phyloP scores from a whole-genome alignment of 2,888 invertebrate genomes.

The Orthosia gothica region DNA sequence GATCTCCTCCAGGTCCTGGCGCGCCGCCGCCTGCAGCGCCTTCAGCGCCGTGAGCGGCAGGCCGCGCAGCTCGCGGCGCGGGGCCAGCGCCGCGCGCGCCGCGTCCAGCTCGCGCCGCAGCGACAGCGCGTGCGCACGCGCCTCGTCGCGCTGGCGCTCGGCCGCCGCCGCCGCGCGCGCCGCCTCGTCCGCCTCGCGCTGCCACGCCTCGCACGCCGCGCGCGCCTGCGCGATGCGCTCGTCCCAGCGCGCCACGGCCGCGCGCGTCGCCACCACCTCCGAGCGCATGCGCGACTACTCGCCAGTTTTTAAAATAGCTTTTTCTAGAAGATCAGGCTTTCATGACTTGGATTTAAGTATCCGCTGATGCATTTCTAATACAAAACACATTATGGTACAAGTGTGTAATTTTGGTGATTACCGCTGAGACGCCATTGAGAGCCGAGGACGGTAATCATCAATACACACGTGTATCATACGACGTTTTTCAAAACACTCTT shows the following conservation, averaged over 20 bases:
- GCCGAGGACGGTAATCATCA: too few relatives aligned
- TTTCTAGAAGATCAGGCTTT: too few relatives aligned
- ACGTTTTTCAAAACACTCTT: too few relatives aligned
- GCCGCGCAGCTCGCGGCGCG: slow-evolving; percentile 94
- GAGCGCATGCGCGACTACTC: too few relatives aligned
- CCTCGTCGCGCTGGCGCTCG: slow-evolving; percentile 97
- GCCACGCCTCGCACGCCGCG: slow-evolving; percentile 96
- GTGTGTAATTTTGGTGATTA: too few relatives aligned
- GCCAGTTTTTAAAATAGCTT: too few relatives aligned
- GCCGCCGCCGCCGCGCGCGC: slow-evolving; percentile 94
- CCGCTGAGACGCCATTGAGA: too few relatives aligned
- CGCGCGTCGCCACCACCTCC: slow-evolving; percentile 95
- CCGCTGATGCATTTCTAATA: too few relatives aligned
- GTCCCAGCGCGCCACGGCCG: slow-evolving; percentile 96
- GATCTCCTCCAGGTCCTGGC: slow-evolving; percentile 92
- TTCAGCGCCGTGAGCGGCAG: slow-evolving; percentile 95
- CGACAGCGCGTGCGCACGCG: slow-evolving; percentile 94
- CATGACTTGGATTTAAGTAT: too few relatives aligned
- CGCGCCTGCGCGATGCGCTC: slow-evolving; percentile 96
- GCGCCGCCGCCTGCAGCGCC: slow-evolving; percentile 94
- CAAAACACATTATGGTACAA: too few relatives aligned
- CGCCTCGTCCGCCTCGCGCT: slow-evolving; percentile 96
- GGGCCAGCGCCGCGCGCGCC: slow-evolving; percentile 85
- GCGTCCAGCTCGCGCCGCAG: slow-evolving; percentile 95
- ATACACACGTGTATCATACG: too few relatives aligned